phyloP scores from a whole-genome alignment of 1,140 invertebrate species.

The Acyrthosiphon pisum region DNA sequence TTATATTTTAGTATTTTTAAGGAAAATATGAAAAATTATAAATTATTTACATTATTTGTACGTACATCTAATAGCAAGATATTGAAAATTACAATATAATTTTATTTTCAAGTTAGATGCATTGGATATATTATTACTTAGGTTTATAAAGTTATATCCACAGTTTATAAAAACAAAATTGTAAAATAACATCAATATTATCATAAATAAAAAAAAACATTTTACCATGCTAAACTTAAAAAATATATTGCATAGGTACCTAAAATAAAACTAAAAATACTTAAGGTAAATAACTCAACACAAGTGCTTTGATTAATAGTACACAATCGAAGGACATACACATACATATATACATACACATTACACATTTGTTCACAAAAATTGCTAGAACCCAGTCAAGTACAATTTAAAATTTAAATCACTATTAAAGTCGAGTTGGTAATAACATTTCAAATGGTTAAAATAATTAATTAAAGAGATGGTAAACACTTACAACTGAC shows the following conservation, averaged over 20 bases:
- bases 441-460: constrained; percentile 3
- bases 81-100: not conserved
- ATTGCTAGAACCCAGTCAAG: not conserved
- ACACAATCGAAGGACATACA: constrained; percentile 25
- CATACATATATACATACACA: constrained; percentile 9
- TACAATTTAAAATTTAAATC: constrained; percentile 42
- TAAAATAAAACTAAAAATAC: constrained; percentile 48
- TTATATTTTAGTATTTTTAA: not conserved
- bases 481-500: not conserved
- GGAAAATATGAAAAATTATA: not conserved
- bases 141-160: not conserved
- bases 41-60: constrained; percentile 18
- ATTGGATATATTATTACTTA: not conserved
- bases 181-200: not conserved
- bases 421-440: not conserved
- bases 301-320: constrained; percentile 34
- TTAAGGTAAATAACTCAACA: constrained; percentile 41
- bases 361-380: constrained; percentile 48
- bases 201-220: constrained; percentile 16
- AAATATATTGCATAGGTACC: constrained; percentile 46
- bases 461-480: not conserved
- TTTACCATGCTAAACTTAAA: constrained; percentile 5
- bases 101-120: not conserved
- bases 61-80: not conserved
- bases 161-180: constrained; percentile 19